These are phyloP conservation scores for Drosophila recens DNA, from an alignment of 2,888 invertebrate genomes.

Conservation along the genomic window DNA sequence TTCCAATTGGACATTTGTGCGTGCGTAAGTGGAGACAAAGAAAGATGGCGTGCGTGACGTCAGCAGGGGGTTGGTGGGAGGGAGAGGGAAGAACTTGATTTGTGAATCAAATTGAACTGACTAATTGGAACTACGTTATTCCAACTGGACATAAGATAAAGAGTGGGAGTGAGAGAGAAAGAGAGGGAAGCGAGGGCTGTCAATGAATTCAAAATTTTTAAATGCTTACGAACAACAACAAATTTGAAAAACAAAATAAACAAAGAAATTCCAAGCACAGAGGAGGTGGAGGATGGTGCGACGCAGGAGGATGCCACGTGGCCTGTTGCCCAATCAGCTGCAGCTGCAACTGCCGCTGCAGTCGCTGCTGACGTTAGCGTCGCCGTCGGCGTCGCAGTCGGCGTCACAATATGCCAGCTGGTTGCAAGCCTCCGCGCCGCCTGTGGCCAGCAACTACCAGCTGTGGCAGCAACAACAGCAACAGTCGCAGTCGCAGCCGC, in stretches of 20 bases:
- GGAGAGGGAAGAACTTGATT: not conserved
- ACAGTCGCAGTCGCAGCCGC: not conserved
- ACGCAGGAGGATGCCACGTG: slow-evolving; percentile 26
- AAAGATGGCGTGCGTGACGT: slow-evolving; percentile 34
- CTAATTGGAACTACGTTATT: not conserved
- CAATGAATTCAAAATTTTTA: slow-evolving; percentile 54
- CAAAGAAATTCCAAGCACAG: not conserved
- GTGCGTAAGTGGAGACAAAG: not conserved
- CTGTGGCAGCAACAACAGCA: slow-evolving; percentile 7
- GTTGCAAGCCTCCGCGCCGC: not conserved
- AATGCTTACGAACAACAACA: slow-evolving; percentile 42
- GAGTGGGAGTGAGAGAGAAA: not conserved
- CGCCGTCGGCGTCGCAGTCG: not conserved
- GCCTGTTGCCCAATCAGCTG: slow-evolving; percentile 33
- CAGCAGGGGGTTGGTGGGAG: slow-evolving; percentile 20
- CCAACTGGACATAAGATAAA: not conserved
- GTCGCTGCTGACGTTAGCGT: slow-evolving; percentile 4
- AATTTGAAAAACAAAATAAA: slow-evolving; percentile 10
- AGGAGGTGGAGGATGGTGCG: slow-evolving; percentile 44
- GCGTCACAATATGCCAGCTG: slow-evolving; percentile 7
- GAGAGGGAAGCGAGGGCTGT: slow-evolving; percentile 19
- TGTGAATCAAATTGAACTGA: not conserved
- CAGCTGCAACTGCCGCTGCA: slow-evolving; percentile 34
- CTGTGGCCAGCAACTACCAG: not conserved
- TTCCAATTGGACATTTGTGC: slow-evolving; percentile 4